phyloP scores from a whole-genome alignment of 2,113 vertebrate genomes.

The Datnioides undecimradiatus region DNA sequence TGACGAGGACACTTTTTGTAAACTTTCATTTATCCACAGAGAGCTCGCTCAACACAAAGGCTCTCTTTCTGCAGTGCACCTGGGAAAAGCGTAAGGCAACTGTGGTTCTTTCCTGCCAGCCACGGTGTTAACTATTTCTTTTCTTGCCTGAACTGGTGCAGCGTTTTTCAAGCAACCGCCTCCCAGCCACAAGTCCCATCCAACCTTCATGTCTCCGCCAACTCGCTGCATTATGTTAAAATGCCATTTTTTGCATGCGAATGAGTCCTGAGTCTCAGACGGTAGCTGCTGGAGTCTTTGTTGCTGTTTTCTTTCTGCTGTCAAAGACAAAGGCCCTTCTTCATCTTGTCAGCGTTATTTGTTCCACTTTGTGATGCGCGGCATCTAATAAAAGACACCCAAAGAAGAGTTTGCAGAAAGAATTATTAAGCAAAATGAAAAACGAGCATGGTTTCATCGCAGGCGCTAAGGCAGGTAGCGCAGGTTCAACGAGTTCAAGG shows the following conservation, averaged over 20 bases:
- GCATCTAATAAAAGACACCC: constrained; percentile 29
- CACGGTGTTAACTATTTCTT: neutral
- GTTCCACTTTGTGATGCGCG: constrained; percentile 23
- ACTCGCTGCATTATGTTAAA: constrained; percentile 43
- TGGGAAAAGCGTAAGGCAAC: constrained; percentile 18
- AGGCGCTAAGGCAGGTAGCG: constrained; percentile 3
- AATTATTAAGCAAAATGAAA: neutral
- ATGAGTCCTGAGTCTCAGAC: constrained; percentile 3
- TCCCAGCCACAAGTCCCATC: constrained; percentile 1
- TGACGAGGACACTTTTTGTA: neutral
- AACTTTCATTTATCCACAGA: constrained; percentile 25
- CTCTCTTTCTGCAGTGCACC: constrained; percentile 36
- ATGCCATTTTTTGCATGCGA: constrained; percentile 53
- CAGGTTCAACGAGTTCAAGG: constrained; percentile 37
- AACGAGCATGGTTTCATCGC: neutral
- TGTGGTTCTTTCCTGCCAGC: neutral
- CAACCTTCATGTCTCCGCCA: constrained; percentile 2
- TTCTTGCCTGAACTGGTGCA: neutral
- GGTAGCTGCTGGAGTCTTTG: constrained; percentile 41
- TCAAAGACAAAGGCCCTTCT: constrained; percentile 50
- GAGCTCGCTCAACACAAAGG: constrained; percentile 23
- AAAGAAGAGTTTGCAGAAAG: constrained; percentile 2
- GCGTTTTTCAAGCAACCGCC: constrained; percentile 8
- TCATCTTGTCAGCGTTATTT: constrained; percentile 34
- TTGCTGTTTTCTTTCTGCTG: constrained; percentile 18